These are phyloP conservation scores for Bombus sylvicola DNA, from an alignment of 1,140 invertebrate genomes.

Conservation along the genomic window DNA sequence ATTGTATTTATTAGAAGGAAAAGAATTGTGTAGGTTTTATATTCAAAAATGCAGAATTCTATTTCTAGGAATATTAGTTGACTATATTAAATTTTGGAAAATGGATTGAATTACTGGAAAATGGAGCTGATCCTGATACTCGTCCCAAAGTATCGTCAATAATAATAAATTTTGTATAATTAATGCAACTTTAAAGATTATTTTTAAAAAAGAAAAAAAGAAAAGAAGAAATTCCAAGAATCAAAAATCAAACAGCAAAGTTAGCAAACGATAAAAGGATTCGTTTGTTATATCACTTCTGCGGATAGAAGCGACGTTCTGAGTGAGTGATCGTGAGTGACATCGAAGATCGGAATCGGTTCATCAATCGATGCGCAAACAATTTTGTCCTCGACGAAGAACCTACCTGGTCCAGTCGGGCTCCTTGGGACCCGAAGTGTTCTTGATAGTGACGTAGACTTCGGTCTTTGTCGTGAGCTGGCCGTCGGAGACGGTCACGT, in stretches of 20 bases:
- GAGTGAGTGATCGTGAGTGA: too few relatives aligned
- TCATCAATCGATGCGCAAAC: neutral
- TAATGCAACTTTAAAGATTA: too few relatives aligned
- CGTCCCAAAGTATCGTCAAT: too few relatives aligned
- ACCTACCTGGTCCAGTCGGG: conserved; percentile 71
- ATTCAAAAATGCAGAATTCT: too few relatives aligned
- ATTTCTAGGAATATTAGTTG: too few relatives aligned
- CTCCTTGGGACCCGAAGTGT: conserved; percentile 68
- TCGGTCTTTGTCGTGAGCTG: conserved; percentile 87
- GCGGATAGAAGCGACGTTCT: neutral
- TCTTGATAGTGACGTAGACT: conserved; percentile 86
- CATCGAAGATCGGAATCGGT: neutral
- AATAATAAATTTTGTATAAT: too few relatives aligned
- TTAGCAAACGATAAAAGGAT: neutral
- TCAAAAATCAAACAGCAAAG: neutral
- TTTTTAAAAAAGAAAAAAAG: too few relatives aligned
- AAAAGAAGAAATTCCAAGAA: neutral
- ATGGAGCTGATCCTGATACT: too few relatives aligned
- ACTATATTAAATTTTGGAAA: too few relatives aligned
- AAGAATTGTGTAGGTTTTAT: too few relatives aligned
- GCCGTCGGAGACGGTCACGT: conserved; percentile 88
- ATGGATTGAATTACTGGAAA: too few relatives aligned
- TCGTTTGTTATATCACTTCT: neutral
- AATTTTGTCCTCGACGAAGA: conserved; percentile 23
- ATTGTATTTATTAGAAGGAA: too few relatives aligned